Percentiles rank a stretch among this genome's conserved stretches.
Conservation (phyloP, 2,797 vertebrate genomes). For the Poeciliopsis infans region DNA sequence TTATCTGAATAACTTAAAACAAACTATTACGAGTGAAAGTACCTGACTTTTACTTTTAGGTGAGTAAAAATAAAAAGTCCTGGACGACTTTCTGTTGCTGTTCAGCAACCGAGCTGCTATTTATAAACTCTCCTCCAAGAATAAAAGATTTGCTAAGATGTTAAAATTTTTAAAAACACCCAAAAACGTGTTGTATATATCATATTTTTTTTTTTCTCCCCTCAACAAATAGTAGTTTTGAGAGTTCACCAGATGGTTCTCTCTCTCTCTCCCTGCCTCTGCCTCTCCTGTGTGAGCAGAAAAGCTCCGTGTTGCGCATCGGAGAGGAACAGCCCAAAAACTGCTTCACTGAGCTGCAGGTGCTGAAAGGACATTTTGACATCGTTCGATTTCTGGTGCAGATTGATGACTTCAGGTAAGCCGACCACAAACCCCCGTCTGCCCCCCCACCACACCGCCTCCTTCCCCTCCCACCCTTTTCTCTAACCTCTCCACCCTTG, state of each 20-base stretch:
- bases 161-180: not conserved
- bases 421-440: constrained; percentile 39
- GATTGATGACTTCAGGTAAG: constrained; percentile 96
- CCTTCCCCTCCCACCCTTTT: not conserved
- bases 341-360: constrained; percentile 94
- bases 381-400: constrained; percentile 96
- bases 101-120: too few species aligned
- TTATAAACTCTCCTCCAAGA: not conserved
- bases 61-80: too few species aligned
- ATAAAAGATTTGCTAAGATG: not conserved
- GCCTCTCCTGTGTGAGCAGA: constrained; percentile 69
- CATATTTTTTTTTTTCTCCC: not conserved
- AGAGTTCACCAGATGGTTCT: not conserved
- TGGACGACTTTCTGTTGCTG: too few species aligned
- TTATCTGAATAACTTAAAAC: too few species aligned
- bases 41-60: too few species aligned
- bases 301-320: constrained; percentile 88
- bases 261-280: not conserved
- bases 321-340: constrained; percentile 96
- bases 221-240: not conserved
- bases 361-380: constrained; percentile 95
- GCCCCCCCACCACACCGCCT: not conserved
- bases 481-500: constrained; percentile 62
- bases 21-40: too few species aligned
- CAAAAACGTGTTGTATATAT: too few species aligned